Evolutionary conservation across 2,888 invertebrate genomes (phyloP), one percentile per base, ranked within the genome.

Genomic region (Dynastes maya): DNA sequence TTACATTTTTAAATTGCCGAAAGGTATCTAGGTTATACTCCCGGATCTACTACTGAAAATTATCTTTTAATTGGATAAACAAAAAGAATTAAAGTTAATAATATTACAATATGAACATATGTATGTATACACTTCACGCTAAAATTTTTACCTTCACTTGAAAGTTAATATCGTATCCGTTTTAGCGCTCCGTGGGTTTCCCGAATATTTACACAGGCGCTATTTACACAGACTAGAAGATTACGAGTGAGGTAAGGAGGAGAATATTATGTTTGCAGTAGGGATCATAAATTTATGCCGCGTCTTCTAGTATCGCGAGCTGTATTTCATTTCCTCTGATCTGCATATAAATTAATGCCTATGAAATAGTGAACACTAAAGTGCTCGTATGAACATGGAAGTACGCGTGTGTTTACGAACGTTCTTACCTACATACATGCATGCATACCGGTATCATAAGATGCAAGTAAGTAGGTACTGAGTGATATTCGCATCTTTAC

Each of bases 291-390:
- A 72, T 72, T 58, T 58, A 58, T 58, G 40, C 40, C 9, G 51
- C 49, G 49, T 40, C 58, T 58, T 40, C 51, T 32, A 51, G 40
- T 72, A 72, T 72, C 72, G 51, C 72, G 40, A 22, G 72, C 37
- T 58, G 40, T 72, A 72, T 58, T 72, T 72, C 72, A 72, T 72
- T 58, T 72, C 72, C 22, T 37, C 40, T 58, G 51, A 72, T 72
- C 72, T 72, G 58, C 72, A 72, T 72, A 72, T 72, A 72, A 72
- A 72, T 72, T 72, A 72, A 53, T 27, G 49, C 51, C 29, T 27
- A 51, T 51, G 22, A 53, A 63, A 63, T 63, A 29, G 63, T 63
- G 63, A 32, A 63, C 55, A 58, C 8, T 22, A 29, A 63, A 63
- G 61, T 32, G 32, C 63, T 13, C 63, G 29, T 29, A 32, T 63